Evolutionary conservation across 2,113 vertebrate species (phyloP), one percentile per base, ranked within the genome.

Genomic region (Notarius quadriscutis): DNA sequence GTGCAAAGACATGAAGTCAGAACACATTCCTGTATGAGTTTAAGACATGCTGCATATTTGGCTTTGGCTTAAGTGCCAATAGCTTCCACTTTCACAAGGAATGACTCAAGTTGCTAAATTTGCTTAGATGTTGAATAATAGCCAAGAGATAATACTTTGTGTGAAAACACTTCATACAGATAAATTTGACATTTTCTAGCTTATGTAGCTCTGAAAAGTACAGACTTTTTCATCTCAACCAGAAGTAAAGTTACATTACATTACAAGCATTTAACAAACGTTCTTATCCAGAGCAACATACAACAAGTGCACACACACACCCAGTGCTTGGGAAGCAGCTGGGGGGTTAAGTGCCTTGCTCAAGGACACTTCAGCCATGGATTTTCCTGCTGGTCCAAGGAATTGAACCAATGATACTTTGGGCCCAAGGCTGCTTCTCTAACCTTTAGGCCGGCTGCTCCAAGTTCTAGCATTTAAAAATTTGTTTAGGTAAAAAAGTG

Each of bases 41-140:
- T 7, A 62, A 81, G 57, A 62, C 57, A 62, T 14, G 57, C 57
- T 11, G 18, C 79, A 81, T 81, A 14, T 20, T 62, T 62, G 79
- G 30, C 57, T 25, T 81, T 62, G 57, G 57, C 17, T 48, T 81
- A 62, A 48, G 57, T 41, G 27, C 17, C 5, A 58, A 1, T 4
- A 80, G 78, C 27, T 62, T 41, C 57, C 79, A 41, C 57, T 41
- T 81, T 25, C 55, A 22, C 53, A 60, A 60, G 20, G 18, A 34
- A 62, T 62, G 57, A 81, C 9, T 30, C 58, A 81, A 62, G 57
- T 20, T 81, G 58, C 30, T 81, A 62, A 81, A 81, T 62, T 81
- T 62, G 79, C 11, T 41, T 22, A 5, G 55, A 34, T 81, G 55
- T 81, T 60, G 27, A 60, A 7, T 60, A 60, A 55, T 27, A 55